A percentile compares a stretch with the other conserved stretches of the same genome.
Conservation (phyloP, 2,888 invertebrate genomes). For the Xanthia togata region DNA sequence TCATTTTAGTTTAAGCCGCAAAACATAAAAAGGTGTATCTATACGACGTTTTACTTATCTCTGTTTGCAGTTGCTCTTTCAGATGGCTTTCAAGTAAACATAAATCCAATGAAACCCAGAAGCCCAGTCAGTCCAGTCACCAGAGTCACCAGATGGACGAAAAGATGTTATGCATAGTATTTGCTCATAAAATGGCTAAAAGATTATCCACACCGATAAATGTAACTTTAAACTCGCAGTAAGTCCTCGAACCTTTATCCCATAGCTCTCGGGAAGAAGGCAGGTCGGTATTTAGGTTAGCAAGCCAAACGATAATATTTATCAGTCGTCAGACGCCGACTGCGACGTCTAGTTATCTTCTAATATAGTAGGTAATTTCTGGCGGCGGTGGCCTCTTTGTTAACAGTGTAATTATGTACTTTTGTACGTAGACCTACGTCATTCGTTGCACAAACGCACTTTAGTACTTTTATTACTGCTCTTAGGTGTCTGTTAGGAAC, state of each 20-base stretch:
- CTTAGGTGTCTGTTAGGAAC: neutral
- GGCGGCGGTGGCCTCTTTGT: neutral
- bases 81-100: constrained; percentile 24
- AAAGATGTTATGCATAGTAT: constrained; percentile 72
- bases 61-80: constrained; percentile 15
- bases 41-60: neutral
- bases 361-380: neutral
- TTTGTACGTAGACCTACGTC: neutral
- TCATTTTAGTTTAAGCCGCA: neutral
- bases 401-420: neutral
- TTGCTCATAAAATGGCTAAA: constrained; percentile 76
- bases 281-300: neutral
- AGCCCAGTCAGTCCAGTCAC: constrained; percentile 45
- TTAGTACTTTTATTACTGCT: neutral
- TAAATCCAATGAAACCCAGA: constrained; percentile 27
- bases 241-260: constrained; percentile 55
- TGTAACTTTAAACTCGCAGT: constrained; percentile 76
- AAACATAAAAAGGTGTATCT: neutral
- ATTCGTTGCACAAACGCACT: neutral
- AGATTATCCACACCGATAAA: constrained; percentile 71
- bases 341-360: neutral
- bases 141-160: constrained; percentile 58
- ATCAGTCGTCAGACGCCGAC: neutral
- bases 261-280: neutral
- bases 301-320: neutral